Base-by-base conservation (phyloP, 2,888 invertebrate species). In the Epirrhoe alternata region DNA sequence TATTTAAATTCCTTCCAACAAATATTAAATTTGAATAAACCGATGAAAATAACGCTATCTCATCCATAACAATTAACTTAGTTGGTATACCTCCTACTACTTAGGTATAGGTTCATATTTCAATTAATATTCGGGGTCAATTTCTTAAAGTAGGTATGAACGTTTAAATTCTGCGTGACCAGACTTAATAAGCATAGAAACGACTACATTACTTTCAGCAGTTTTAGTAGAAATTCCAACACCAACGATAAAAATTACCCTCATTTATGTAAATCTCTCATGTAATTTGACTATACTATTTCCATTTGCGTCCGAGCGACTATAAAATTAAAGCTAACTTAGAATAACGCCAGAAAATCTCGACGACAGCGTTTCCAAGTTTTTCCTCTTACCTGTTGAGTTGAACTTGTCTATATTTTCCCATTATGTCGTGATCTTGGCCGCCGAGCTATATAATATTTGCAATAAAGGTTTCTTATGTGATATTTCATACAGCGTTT, bases 361-460 rank as follows among this genome's bases (percentile, higher is more conserved):
- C 42, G 54, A 50, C 24, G 30, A 68, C 47, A 69, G 35, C 53
- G 31, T 31, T 14, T 58, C 24, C 8, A 53, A 61, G 63, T 54
- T 69, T 71, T 69, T 61, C 59, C 64, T 61, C n/a, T 63, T 70
- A 74, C 74, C 70, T 74, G 74, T 74, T 74, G 74, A 74, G 74
- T 74, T 74, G 74, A 74, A 63, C 68, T 35, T 52, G 17, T 66
- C 65, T 64, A 62, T 66, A 59, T 63, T 60, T 42, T 33, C 38
- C 60, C 67, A 56, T 63, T 57, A 61, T 8, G 57, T 42, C 59
- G 62, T 62, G 59, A 68, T 59, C 53, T 68, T 31, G 35, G 42
- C n/a, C 47, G 50, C 58, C 59, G 56, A 54, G 33, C 47, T 52
- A 30, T 35, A 53, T 52, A 24, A 24, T 35, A 45, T 38, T 50